A percentile compares a stretch with the other conserved stretches of the same genome.
Conservation (phyloP, 2,113 vertebrate genomes). For the Nesospiza acunhae region DNA sequence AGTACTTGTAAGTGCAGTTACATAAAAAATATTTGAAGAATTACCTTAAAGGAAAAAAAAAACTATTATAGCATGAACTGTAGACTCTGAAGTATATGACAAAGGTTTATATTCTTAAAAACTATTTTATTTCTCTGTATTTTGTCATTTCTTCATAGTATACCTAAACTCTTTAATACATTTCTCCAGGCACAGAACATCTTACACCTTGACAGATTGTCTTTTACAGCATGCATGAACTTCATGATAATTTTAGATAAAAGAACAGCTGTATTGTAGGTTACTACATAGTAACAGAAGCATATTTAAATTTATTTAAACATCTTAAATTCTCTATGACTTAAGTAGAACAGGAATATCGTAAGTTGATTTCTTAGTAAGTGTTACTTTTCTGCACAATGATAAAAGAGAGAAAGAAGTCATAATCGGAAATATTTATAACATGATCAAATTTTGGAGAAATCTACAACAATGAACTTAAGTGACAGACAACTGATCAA, state of each 20-base stretch:
- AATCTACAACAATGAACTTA: constrained; percentile 81
- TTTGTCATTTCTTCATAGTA: neutral
- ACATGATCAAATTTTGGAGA: neutral
- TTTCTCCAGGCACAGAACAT: neutral
- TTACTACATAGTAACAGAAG: neutral
- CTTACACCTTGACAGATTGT: neutral
- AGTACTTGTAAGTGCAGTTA: neutral
- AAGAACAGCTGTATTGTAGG: neutral
- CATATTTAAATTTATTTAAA: neutral
- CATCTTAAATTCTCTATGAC: neutral
- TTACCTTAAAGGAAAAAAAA: neutral
- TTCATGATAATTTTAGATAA: neutral
- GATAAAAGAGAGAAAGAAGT: neutral
- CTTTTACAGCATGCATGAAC: neutral
- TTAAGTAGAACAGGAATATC: neutral
- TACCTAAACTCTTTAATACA: neutral
- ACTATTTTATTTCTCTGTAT: neutral
- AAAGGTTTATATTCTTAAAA: neutral
- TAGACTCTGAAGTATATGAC: neutral
- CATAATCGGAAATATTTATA: neutral
- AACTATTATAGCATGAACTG: neutral
- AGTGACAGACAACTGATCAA: constrained; percentile 75
- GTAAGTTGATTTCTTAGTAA: neutral
- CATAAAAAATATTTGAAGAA: neutral
- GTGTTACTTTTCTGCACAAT: neutral